Evolutionary conservation across 2,797 vertebrate species (phyloP).

Genomic region (Tapirus indicus): DNA sequence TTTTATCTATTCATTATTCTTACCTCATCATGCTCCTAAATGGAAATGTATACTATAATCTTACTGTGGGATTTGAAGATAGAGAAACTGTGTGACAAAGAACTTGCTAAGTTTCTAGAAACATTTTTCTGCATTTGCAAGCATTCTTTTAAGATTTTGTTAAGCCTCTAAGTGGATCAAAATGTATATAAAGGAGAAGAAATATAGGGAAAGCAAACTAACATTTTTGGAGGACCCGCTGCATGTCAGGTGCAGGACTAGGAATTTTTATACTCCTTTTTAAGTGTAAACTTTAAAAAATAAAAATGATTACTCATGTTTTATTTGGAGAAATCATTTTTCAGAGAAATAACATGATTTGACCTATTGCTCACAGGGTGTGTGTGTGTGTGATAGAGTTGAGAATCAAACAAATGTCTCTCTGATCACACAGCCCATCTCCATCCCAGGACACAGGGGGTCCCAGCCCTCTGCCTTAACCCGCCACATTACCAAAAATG

Average conservation of each 20-base stretch:
- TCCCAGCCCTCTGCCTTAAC: background rate
- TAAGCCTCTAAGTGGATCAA: background rate
- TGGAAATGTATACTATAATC: constrained; percentile 12
- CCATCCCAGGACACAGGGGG: background rate
- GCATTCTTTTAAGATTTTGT: background rate
- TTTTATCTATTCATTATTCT: constrained; percentile 29
- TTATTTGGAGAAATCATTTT: background rate
- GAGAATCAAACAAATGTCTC: background rate
- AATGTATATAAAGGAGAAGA: background rate
- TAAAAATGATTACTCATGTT: background rate
- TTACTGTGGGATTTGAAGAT: background rate
- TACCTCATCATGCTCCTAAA: constrained; percentile 2
- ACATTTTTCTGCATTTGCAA: constrained; percentile 22
- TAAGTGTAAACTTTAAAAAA: background rate
- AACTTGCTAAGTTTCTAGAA: constrained; percentile 25
- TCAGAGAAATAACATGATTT: background rate
- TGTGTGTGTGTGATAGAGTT: background rate
- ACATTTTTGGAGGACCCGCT: background rate
- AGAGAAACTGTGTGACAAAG: background rate
- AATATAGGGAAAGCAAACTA: background rate
- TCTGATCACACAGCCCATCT: background rate
- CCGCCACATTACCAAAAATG: background rate
- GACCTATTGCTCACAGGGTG: accelerated
- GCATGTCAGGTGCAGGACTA: background rate
- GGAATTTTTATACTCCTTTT: background rate